Base-by-base conservation (phyloP, 1,140 invertebrate genomes). In the Chironomus tepperi region DNA sequence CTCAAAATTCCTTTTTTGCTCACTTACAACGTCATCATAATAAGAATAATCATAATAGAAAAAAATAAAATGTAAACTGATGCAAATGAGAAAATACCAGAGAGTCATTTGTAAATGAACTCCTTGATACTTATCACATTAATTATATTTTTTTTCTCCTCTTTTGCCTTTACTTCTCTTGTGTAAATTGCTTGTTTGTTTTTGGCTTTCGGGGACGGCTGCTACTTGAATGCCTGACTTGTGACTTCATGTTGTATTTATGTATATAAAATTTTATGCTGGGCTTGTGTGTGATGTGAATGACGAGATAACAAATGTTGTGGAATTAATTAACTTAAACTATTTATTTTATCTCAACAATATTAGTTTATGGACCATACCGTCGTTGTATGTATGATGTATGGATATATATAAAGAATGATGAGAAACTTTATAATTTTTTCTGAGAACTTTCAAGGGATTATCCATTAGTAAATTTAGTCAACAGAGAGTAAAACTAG, bases 61-160 rank as follows among this genome's bases (percentile, higher is more conserved):
- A 34, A 34, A 34, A 34, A n/a, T n/a, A 34, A 34, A 34, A 34
- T 34, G 24, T 34, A 70, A 70, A 70, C 16, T 70, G 65, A 70
- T 70, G 65, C 65, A 70, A 70, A 70, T 70, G 65, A 70, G 65
- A 19, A 21, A 70, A 70, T 19, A 18, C 19, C 16, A 70, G 18
- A 70, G 7, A 70, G 65, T 70, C 65, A 70, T 70, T 70, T 70
- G 19, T 67, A 18, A 18, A 34, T 34, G n/a, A 70, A 16, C 16
- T 18, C 12, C 6, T 70, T 18, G 65, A 70, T 70, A 19, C 65
- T 70, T 70, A 70, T 70, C 65, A 21, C 19, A 70, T 19, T 70
- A 70, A 70, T 70, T 70, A 70, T 70, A 19, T 70, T 70, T 70
- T 18, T 70, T 9, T 70, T 70, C 1, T 70, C 9, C 65, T 19